Base-by-base conservation (phyloP, 2,888 invertebrate species). In the Meganola albula region DNA sequence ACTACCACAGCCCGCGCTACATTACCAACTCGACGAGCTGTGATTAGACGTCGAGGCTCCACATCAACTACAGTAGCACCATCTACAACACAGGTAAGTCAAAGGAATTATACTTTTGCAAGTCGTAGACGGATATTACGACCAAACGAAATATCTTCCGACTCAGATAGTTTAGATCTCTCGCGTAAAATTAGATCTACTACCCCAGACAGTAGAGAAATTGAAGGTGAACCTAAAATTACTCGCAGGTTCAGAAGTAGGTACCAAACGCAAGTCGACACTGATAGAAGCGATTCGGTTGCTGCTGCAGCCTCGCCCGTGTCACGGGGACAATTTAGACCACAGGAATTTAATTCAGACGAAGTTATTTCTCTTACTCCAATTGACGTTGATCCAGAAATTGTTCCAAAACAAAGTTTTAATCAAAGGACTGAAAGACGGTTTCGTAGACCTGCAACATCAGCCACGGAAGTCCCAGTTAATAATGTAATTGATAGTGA, bases 361-460 rank as follows among this genome's bases (percentile, higher is more conserved):
- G 89, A 89, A 59, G 53, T 88, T 9, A 72, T 88, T 25, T 88
- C 88, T 2, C 61, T 89, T 25, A 88, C 88, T 1, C 85, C 88
- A 1, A 67, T 83, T 11, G 89, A 90, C 48, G 42, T 67, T 7
- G 71, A 71, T 33, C 65, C 72, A 3, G 58, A 63, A 26, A 71
- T 73, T 31, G 57, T 68, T 10, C 66, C 63, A 6, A 63, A 60
- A 40, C 63, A 69, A 43, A 63, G 60, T 34, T 60, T 48, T 21
- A 57, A 33, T 27, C n/a, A 45, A 3, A 50, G 63, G 54, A 34
- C 47, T 46, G 57, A 65, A 18, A 57, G 64, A 12, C 56, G 58
- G 20, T 63, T 66, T 30, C 67, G 71, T 30, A 63, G 62, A 12
- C 46, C 52, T 4, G 23, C 29, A 6, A 29, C 32, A 1, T 14